A percentile compares a stretch with the other conserved stretches of the same genome.
Conservation (phyloP, 2,113 vertebrate species). For the Psittacula cyanocephala region DNA sequence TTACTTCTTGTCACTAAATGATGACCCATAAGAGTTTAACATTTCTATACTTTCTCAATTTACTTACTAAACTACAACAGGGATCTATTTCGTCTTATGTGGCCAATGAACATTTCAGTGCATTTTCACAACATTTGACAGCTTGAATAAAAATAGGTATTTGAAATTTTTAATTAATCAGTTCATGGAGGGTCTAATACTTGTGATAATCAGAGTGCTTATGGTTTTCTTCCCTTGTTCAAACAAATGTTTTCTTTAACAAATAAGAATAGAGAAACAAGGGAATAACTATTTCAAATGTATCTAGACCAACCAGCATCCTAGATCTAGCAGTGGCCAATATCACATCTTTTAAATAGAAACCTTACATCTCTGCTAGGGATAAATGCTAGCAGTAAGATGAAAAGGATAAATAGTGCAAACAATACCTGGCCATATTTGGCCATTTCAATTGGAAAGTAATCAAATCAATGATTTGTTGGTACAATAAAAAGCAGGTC, state of each 20-base stretch:
- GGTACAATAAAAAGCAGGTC: background rate
- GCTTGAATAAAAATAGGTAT: background rate
- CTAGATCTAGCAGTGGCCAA: background rate
- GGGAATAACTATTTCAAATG: background rate
- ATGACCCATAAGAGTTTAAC: background rate
- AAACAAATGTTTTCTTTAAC: background rate
- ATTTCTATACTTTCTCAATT: background rate
- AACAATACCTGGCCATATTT: background rate
- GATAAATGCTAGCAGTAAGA: background rate
- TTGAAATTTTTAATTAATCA: background rate
- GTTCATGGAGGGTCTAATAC: background rate
- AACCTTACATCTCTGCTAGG: background rate
- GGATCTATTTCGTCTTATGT: background rate
- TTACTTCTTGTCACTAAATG: background rate
- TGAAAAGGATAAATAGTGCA: background rate
- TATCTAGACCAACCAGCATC: background rate
- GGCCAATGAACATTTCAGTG: background rate
- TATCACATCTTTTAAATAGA: background rate
- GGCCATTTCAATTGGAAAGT: background rate
- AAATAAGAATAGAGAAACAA: background rate
- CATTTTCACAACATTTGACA: background rate
- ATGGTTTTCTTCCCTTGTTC: background rate
- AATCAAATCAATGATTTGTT: background rate
- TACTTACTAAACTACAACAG: background rate
- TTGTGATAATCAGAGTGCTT: background rate